Conservation (phyloP, 2,888 invertebrate species). For the Pheosia gnoma region DNA sequence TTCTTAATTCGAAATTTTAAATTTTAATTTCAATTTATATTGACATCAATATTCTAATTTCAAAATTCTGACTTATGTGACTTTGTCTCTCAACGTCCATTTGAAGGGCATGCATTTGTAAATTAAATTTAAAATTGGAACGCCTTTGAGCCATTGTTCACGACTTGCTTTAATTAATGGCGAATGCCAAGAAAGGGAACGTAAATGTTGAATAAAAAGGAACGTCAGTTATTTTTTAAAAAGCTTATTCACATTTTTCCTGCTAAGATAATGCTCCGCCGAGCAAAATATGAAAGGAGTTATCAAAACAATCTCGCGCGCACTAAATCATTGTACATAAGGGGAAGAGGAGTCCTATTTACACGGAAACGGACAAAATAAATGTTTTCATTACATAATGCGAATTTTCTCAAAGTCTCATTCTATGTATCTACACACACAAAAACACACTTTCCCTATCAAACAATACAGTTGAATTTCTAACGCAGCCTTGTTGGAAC, state of each 20-base stretch:
- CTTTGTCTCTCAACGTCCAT: background rate
- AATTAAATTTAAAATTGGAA: constrained; percentile 39
- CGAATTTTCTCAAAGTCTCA: constrained; percentile 79
- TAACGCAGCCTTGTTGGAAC: constrained; percentile 29
- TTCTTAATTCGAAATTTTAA: too few species aligned
- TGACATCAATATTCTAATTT: background rate
- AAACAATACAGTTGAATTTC: constrained; percentile 49
- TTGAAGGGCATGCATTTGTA: constrained; percentile 27
- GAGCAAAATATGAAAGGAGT: constrained; percentile 81
- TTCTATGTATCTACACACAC: constrained; percentile 36
- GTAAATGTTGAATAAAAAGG: constrained; percentile 30
- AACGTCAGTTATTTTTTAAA: constrained; percentile 58
- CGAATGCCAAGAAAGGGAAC: constrained; percentile 50
- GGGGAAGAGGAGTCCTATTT: constrained; percentile 80
- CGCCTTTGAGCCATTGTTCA: constrained; percentile 22
- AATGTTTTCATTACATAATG: constrained; percentile 84
- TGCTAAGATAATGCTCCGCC: constrained; percentile 77
- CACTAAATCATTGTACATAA: constrained; percentile 82
- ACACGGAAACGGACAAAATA: constrained; percentile 82
- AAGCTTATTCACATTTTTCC: constrained; percentile 68
- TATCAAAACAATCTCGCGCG: constrained; percentile 82
- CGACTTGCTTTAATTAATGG: background rate
- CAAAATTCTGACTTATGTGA: background rate
- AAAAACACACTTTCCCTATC: constrained; percentile 42
- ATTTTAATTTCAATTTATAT: too few species aligned